These are phyloP conservation scores for Varecia variegata DNA, from an alignment of 2,797 vertebrate species.

Conservation along the genomic window DNA sequence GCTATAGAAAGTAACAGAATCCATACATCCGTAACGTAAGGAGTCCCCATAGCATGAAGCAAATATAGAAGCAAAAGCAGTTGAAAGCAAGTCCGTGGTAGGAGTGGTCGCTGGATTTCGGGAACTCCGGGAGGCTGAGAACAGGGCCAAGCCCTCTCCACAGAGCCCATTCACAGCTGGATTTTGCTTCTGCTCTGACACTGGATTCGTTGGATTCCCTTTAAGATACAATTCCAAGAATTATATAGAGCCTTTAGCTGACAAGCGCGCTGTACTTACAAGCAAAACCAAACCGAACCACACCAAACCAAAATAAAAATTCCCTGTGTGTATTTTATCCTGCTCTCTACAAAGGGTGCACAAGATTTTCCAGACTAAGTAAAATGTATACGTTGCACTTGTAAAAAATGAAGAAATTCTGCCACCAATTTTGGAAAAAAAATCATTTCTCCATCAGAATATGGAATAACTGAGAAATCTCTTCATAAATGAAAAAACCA, in stretches of 20 bases:
- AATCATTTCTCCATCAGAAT: background rate
- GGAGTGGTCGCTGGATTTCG: accelerated
- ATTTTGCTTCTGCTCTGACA: background rate
- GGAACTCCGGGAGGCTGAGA: background rate
- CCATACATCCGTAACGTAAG: background rate
- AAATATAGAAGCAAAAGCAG: background rate
- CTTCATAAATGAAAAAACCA: background rate
- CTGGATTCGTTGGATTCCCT: background rate
- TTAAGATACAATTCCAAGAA: background rate
- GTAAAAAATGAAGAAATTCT: background rate
- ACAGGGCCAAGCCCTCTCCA: background rate
- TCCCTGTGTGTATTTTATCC: background rate
- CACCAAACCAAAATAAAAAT: no score
- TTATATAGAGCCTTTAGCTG: background rate
- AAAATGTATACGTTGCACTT: background rate
- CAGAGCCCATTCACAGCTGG: accelerated
- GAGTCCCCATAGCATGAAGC: background rate
- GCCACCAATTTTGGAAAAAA: background rate
- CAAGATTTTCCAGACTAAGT: background rate
- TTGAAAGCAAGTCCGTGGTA: accelerated
- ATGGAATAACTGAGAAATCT: background rate
- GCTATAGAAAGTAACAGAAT: background rate
- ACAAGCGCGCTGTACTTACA: background rate
- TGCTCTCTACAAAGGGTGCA: background rate
- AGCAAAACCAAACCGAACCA: background rate